A percentile compares a stretch with the other conserved stretches of the same genome.
phyloP scores from a whole-genome alignment of 2,888 invertebrate species.

The Cataglyphis cursor region DNA sequence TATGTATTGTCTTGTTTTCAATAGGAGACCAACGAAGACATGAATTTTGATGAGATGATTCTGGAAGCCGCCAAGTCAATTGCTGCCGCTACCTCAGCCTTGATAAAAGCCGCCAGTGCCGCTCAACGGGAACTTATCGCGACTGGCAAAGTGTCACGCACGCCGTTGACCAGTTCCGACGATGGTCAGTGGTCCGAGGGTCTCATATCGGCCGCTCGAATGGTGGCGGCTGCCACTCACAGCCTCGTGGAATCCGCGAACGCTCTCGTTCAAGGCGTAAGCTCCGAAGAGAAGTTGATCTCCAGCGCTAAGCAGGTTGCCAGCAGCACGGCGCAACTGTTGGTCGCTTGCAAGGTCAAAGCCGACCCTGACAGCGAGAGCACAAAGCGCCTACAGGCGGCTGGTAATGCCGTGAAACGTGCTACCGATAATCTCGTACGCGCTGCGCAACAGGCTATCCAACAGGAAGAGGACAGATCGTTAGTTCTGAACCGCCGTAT shows the following conservation, averaged over 20 bases:
- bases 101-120: conserved; percentile 98
- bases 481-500: conserved; percentile 96
- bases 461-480: conserved; percentile 96
- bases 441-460: conserved; percentile 97
- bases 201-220: conserved; percentile 96
- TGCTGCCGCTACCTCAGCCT: conserved; percentile 98
- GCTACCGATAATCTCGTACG: conserved; percentile 99
- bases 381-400: conserved; percentile 95
- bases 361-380: conserved; percentile 98
- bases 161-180: conserved; percentile 94
- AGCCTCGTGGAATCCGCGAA: conserved; percentile 99
- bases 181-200: conserved; percentile 99
- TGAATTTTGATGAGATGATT: conserved; percentile 99
- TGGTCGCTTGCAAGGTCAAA: conserved; percentile 99
- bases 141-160: conserved; percentile 94
- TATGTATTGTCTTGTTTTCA: conserved; percentile 69
- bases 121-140: conserved; percentile 98
- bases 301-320: conserved; percentile 99
- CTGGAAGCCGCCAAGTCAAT: conserved; percentile 99
- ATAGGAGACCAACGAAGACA: conserved; percentile 95
- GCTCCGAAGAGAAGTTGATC: conserved; percentile 97
- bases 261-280: conserved; percentile 96
- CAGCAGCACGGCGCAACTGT: conserved; percentile 97
- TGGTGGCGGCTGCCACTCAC: conserved; percentile 99
- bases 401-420: conserved; percentile 98